Evolutionary conservation across 2,888 invertebrate genomes (phyloP).

Genomic region (Plemyria rubiginata): DNA sequence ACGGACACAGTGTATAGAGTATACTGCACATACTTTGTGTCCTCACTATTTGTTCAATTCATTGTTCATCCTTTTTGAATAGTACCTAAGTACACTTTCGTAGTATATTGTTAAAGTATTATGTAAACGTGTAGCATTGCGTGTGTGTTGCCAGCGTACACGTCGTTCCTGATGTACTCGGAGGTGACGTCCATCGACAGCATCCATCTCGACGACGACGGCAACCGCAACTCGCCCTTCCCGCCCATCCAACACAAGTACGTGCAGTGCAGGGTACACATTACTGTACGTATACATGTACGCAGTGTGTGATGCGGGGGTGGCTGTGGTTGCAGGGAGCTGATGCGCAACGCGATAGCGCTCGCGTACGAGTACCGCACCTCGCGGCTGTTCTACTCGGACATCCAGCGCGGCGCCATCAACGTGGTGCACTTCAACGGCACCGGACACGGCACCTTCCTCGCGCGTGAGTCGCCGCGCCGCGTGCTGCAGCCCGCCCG

Average conservation of each 20-base stretch:
- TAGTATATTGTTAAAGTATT: no score
- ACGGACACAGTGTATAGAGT: constrained; percentile 89
- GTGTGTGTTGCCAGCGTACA: constrained; percentile 84
- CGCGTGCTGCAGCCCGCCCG: no score
- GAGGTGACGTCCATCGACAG: constrained; percentile 92
- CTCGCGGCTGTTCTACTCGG: constrained; percentile 92
- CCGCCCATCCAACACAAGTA: constrained; percentile 88
- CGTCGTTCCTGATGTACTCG: constrained; percentile 93
- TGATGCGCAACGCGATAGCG: constrained; percentile 94
- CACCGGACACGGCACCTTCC: constrained; percentile 87
- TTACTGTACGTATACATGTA: no score
- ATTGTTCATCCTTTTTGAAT: no score
- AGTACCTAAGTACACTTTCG: no score
- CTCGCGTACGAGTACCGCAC: constrained; percentile 90
- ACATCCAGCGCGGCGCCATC: constrained; percentile 94
- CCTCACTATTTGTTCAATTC: no score
- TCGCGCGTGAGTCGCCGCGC: constrained; percentile 88
- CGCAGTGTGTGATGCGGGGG: no score
- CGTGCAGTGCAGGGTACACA: constrained; percentile 34
- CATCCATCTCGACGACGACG: constrained; percentile 89
- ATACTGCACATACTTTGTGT: no score
- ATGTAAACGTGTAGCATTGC: not conserved
- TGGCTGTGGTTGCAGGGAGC: no score
- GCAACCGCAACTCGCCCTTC: constrained; percentile 91
- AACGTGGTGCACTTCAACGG: constrained; percentile 93